Evolutionary conservation across 2,888 invertebrate species (phyloP), one percentile per base, ranked within the genome.

Genomic region (Marasmarcha lunaedactyla): DNA sequence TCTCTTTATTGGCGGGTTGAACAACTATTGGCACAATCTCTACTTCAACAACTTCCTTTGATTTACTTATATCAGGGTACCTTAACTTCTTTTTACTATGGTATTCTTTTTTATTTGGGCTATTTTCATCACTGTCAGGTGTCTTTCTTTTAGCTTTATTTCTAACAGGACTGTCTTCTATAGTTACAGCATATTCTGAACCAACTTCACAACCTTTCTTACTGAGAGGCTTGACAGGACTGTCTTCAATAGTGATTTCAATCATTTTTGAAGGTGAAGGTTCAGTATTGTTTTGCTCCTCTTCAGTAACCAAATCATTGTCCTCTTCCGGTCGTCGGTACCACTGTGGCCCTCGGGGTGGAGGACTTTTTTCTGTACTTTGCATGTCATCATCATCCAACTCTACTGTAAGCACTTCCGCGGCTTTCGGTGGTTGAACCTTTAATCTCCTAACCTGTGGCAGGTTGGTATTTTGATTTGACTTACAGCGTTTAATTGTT

Each of bases 231-330:
- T 79, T 79, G 2, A 73, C 50, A 11, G 81, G 81, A 48, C 76
- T 83, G 46, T 79, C 78, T 47, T 84, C 83, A 50, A 84, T 81
- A 20, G 66, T 72, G 14, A 83, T 79, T 63, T 81, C 81, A 39
- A 78, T 61, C 45, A 59, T 60, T 2, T 59, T 58, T 1, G 44
- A 39, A 15, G 42, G 33, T 15, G 64, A 61, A 36, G 78, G 78
- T 46, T 81, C 78, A 47, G 55, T 61, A 51, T 78, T 78, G 48
- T 81, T 79, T 44, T 62, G 47, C 40, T 62, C 47, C 45, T 76
- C 64, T 34, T 59, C 37, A 27, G 44, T 39, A 42, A 38, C 9
- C 37, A 35, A 2, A 15, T 48, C 39, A 11, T 40, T 44, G 43
- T 57, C 57, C 38, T 79, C 70, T 49, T 81, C 79, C n/a, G 83